A percentile compares a stretch with the other conserved stretches of the same genome.
These are phyloP conservation scores for Agonopterix alstromeriana DNA, from an alignment of 2,888 invertebrate species.

Conservation along the genomic window DNA sequence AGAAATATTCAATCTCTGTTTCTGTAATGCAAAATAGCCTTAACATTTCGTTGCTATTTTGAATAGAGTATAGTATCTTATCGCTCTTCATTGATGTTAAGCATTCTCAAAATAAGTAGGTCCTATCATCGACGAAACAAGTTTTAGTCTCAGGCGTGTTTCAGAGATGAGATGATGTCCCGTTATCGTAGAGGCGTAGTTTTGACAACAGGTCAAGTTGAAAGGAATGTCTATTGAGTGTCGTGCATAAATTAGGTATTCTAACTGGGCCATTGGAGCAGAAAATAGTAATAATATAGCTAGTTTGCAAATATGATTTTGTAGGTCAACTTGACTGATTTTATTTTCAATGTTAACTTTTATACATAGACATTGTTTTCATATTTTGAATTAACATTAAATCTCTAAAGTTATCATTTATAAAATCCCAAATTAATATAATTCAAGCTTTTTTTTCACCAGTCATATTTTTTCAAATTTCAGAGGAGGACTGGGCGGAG, in stretches of 20 bases:
- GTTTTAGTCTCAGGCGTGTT: background rate
- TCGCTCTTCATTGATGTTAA: no score
- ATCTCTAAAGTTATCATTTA: no score
- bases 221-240: conserved; percentile 22
- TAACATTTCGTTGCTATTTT: no score
- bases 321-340: background rate
- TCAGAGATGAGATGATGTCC: conserved; percentile 3
- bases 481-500: conserved; percentile 87
- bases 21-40: no score
- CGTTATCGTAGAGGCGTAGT: conserved; percentile 12
- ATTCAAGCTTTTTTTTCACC: no score
- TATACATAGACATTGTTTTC: no score
- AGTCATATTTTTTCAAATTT: conserved; percentile 28
- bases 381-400: no score
- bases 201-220: conserved; percentile 42
- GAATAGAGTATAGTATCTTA: no score
- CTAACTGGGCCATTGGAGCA: conserved; percentile 32
- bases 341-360: no score
- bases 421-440: no score
- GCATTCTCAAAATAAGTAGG: no score
- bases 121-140: background rate
- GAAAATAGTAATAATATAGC: conserved; percentile 19
- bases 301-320: conserved; percentile 11
- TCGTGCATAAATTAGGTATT: conserved; percentile 25
- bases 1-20: no score